These are phyloP conservation scores for Cistogaster globosa DNA, from an alignment of 2,888 invertebrate genomes.

Conservation along the genomic window DNA sequence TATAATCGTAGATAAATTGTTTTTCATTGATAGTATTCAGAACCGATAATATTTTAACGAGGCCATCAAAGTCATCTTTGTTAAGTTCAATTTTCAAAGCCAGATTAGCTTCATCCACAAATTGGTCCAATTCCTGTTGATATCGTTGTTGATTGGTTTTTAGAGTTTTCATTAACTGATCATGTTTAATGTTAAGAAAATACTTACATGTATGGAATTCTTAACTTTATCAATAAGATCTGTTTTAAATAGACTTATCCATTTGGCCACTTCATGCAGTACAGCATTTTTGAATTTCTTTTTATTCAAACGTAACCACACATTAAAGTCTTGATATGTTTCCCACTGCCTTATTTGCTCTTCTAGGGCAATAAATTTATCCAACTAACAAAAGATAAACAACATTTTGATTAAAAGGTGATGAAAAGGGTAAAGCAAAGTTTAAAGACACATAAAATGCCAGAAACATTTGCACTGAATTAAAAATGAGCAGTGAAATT, in stretches of 20 bases:
- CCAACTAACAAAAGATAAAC: slow-evolving; percentile 85
- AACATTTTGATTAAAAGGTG: slow-evolving; percentile 1
- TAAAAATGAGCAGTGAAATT: too few relatives aligned
- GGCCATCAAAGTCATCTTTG: slow-evolving; percentile 93
- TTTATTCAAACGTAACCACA: slow-evolving; percentile 92
- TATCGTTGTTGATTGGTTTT: too few relatives aligned
- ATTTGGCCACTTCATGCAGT: slow-evolving; percentile 92
- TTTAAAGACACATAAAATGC: not conserved
- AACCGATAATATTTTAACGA: slow-evolving; percentile 92
- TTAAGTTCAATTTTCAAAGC: slow-evolving; percentile 88
- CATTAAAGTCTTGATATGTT: slow-evolving; percentile 87
- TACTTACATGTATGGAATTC: slow-evolving; percentile 84
- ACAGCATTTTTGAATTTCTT: slow-evolving; percentile 91
- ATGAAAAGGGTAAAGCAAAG: not conserved
- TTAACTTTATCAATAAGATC: slow-evolving; percentile 92
- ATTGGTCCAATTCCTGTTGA: slow-evolving; percentile 87
- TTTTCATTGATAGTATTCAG: slow-evolving; percentile 91
- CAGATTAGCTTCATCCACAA: slow-evolving; percentile 89
- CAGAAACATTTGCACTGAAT: too few relatives aligned
- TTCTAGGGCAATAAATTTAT: slow-evolving; percentile 91
- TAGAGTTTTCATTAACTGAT: not conserved
- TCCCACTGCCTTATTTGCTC: slow-evolving; percentile 89
- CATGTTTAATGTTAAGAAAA: not conserved
- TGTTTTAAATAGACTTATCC: slow-evolving; percentile 94
- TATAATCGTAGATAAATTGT: slow-evolving; percentile 90